Evolutionary conservation across 2,113 vertebrate species (phyloP).

Genomic region (Malurus elegans): DNA sequence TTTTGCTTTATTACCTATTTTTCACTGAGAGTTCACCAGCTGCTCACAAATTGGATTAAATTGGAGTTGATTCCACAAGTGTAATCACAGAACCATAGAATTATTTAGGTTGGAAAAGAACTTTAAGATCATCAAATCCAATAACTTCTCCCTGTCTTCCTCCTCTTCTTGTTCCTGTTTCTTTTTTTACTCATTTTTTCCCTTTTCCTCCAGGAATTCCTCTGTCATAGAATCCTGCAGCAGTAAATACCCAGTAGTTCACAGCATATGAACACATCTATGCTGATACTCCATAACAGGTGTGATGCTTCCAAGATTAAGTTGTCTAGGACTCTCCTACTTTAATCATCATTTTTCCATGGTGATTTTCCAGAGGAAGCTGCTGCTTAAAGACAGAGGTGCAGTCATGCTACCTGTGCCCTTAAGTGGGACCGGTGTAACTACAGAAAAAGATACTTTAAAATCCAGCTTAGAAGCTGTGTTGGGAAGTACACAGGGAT

Average conservation of each 20-base stretch:
- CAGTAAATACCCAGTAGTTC: neutral
- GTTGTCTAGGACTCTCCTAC: neutral
- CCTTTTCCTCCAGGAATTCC: neutral
- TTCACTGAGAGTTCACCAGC: neutral
- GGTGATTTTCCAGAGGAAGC: neutral
- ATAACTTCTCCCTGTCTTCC: neutral
- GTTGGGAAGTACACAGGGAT: neutral
- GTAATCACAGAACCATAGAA: neutral
- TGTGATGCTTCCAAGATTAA: neutral
- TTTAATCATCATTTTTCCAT: neutral
- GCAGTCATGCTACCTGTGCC: neutral
- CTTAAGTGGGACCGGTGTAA: neutral
- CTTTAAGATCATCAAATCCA: neutral
- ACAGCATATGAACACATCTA: neutral
- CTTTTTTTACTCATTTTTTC: neutral
- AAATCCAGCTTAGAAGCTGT: neutral
- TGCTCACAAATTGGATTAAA: neutral
- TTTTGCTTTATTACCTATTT: neutral
- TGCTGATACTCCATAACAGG: neutral
- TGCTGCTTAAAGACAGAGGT: neutral
- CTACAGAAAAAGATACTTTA: neutral
- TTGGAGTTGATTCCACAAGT: neutral
- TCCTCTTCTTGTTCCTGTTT: neutral
- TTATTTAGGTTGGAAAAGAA: neutral
- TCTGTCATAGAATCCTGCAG: neutral